Percentiles rank a stretch among this genome's conserved stretches.
phyloP scores from a whole-genome alignment of 2,888 invertebrate species.

The Parnassius smintheus region DNA sequence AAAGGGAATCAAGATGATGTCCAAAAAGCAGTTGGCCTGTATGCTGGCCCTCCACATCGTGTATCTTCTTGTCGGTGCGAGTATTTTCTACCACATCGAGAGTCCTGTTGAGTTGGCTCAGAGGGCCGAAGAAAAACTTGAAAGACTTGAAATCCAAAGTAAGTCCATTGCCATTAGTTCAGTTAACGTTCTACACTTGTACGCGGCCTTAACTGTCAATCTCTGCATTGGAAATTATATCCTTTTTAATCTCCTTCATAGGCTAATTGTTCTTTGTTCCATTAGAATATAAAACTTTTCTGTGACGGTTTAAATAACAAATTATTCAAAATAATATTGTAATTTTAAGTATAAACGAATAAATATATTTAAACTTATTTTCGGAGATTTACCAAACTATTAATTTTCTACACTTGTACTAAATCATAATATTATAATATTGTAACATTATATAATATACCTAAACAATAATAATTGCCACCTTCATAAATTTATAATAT shows the following conservation, averaged over 20 bases:
- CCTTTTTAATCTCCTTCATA: slow-evolving; percentile 24
- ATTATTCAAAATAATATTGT: not conserved
- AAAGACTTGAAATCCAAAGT: slow-evolving; percentile 87
- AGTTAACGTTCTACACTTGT: slow-evolving; percentile 22
- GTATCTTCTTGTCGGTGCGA: slow-evolving; percentile 91
- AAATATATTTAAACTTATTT: too few species aligned
- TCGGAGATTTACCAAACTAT: too few species aligned
- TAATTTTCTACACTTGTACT: too few species aligned
- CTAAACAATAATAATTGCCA: too few species aligned
- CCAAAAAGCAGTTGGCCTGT: slow-evolving; percentile 89
- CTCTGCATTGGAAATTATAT: slow-evolving; percentile 29
- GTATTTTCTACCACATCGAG: slow-evolving; percentile 92
- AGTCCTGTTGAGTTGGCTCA: slow-evolving; percentile 84
- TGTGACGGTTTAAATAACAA: not conserved
- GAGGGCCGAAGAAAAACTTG: slow-evolving; percentile 79
- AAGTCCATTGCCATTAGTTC: slow-evolving; percentile 53
- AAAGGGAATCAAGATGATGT: slow-evolving; percentile 84
- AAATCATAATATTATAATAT: too few species aligned
- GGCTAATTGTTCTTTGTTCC: slow-evolving; percentile 17
- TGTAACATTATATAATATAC: too few species aligned
- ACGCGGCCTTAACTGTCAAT: slow-evolving; percentile 26
- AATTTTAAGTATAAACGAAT: not conserved
- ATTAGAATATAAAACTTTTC: slow-evolving; percentile 9
- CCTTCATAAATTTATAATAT: too few species aligned
- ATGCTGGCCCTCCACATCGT: slow-evolving; percentile 87